These are phyloP conservation scores for Tragelaphus imberbis DNA, from an alignment of 2,113 vertebrate species.

Conservation along the genomic window DNA sequence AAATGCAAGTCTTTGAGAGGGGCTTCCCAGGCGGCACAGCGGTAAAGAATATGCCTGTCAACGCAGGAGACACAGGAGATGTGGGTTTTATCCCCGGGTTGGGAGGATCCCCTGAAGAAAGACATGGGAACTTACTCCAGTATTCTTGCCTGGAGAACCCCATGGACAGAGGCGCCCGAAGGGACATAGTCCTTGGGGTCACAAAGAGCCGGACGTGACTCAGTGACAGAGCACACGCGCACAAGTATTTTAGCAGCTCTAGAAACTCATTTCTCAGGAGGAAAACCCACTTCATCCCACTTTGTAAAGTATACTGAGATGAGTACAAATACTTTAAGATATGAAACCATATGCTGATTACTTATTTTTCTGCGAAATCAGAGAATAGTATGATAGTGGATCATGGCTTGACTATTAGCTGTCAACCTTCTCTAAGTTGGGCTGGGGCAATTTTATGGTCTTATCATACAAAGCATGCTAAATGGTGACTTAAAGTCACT, in stretches of 20 bases:
- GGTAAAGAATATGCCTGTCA: not conserved
- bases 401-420: not conserved
- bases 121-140: not conserved
- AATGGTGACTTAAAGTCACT: not conserved
- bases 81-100: not conserved
- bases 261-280: not conserved
- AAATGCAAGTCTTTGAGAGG: not conserved
- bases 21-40: not conserved
- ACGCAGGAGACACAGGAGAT: not conserved
- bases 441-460: not conserved
- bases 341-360: not conserved
- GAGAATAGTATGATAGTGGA: not conserved
- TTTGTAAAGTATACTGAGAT: not conserved
- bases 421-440: not conserved
- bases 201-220: accelerated
- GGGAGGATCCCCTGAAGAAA: not conserved
- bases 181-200: not conserved
- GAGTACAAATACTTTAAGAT: not conserved
- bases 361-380: not conserved
- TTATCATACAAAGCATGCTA: not conserved
- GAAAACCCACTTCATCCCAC: not conserved
- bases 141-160: not conserved
- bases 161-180: not conserved
- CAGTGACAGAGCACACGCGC: not conserved
- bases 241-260: not conserved